Base-by-base conservation (phyloP, 2,888 invertebrate species). In the Drosophila trichaetosa region DNA sequence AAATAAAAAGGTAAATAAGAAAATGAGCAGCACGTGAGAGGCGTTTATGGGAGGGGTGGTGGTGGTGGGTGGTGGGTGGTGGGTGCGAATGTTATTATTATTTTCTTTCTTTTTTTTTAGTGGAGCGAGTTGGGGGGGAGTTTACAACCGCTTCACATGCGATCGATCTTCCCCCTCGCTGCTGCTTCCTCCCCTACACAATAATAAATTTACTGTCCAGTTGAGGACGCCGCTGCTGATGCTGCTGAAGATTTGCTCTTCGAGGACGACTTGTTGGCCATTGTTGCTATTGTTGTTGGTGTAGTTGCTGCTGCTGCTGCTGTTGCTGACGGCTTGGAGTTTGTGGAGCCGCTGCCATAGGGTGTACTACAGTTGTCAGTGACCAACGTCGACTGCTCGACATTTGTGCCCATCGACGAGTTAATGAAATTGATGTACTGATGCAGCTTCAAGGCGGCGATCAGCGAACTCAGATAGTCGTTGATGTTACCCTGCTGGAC, bases 401-500 rank as follows among this genome's bases (percentile, higher is more conserved):
- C 80, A 78, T 90, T 91, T 65, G 91, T 91, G 79, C 92, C 91
- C 92, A 93, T 92, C 59, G 92, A 92, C 62, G 93, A 92, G 70
- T 94, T 94, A 38, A 94, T 93, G 69, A 93, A 93, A 76, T 93
- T 93, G 38, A 94, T 92, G 75, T 94, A 94, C 80, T 93, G 93
- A 58, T 94, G 94, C 66, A 94, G 83, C 69, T 93, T 93, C n/a
- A 94, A 81, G 29, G 94, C 93, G 11, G 94, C 94, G 65, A 94
- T 93, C 71, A 94, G 75, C n/a, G 94, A 94, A 69, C 93, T 92
- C 58, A 94, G 84, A 83, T 94, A 94, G 79, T 94, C 93, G 83
- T 94, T 93, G 66, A 94, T 92, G 82, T 94, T 94, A 79, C 94
- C 93, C 75, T 93, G 93, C 80, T 94, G 94, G 70, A 94, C 90